Evolutionary conservation across 2,797 vertebrate species (phyloP), one percentile per base, ranked within the genome.

Genomic region (Anisognathus igniventris): DNA sequence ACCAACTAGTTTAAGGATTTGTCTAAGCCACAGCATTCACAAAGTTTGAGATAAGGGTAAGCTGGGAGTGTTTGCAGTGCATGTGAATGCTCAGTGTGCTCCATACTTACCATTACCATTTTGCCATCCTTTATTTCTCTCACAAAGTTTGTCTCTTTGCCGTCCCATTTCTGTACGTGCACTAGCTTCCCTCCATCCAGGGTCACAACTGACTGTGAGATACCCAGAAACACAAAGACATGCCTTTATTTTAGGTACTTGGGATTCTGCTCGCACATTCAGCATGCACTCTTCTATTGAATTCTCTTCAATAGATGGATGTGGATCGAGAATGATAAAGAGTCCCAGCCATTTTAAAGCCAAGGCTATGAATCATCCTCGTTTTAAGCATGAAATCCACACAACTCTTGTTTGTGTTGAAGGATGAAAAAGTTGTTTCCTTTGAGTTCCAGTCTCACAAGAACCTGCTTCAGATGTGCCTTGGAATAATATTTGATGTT

Each of bases 101-200:
- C 56, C 44, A 57, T 86, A 98, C 98, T 97, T 94, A 99, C 99
- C 98, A 98, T 98, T 86, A 99, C 92, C 98, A 99, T 93, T 97
- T 99, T 99, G 78, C 97, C 99, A 12, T 99, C 99, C 94, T 99
- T 99, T 94, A 99, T 98, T 97, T 99, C 98, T 95, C 98, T 97
- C 94, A 98, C 98, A 75, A 99, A 98, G 77, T 97, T 99, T 89
- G 98, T 99, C 97, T 99, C 98, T 92, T 99, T 99, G 94, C 98
- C 98, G 2, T 99, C 99, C 99, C 99, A 99, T 96, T 99, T 99
- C 98, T 99, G 99, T 93, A 99, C 97, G 4, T 99, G 99, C 91
- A 99, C 96, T 64, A 99, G 88, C 96, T 98, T 99, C 96, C 98
- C 98, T 79, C 98, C 99, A 1, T 99, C 98, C 97, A 99, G 84